These are phyloP conservation scores for Chiridota heheva DNA, from an alignment of 35 echinoderm and acorn worm species.

Conservation along the genomic window DNA sequence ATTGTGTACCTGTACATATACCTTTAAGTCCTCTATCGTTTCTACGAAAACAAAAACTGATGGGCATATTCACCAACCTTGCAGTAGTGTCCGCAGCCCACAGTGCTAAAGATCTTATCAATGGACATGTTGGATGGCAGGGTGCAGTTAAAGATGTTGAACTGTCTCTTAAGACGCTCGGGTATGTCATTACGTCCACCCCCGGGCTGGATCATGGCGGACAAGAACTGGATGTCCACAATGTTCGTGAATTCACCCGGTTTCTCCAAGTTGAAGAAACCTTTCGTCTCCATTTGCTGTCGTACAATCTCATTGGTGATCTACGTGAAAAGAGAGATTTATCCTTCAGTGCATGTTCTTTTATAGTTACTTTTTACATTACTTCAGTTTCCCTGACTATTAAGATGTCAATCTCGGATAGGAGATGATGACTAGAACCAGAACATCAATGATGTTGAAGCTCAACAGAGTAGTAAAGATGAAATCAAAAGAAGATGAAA, in stretches of 20 bases:
- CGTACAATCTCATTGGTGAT: conserved; percentile 99
- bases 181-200: conserved; percentile 98
- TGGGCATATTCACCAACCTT: conserved; percentile 61
- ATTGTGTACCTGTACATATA: no score
- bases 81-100: conserved; percentile 84
- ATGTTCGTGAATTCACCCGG: conserved; percentile 99
- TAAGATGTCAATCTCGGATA: no score
- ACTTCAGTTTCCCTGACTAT: no score
- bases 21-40: no score
- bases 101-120: conserved; percentile 89
- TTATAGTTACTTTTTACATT: no score
- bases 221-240: conserved; percentile 95
- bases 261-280: conserved; percentile 98
- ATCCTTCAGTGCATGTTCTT: no score
- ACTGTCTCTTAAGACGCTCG: conserved; percentile 98
- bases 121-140: conserved; percentile 95
- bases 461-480: no score
- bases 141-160: conserved; percentile 97
- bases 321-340: conserved; percentile 27
- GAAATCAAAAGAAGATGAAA: no score
- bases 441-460: no score
- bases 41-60: no score
- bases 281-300: conserved; percentile 85
- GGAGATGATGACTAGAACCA: no score
- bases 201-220: conserved; percentile 97